Percentiles rank a stretch among this genome's conserved stretches.
Evolutionary conservation across 2,113 vertebrate genomes (phyloP).

Genomic region (Centropus bengalensis): DNA sequence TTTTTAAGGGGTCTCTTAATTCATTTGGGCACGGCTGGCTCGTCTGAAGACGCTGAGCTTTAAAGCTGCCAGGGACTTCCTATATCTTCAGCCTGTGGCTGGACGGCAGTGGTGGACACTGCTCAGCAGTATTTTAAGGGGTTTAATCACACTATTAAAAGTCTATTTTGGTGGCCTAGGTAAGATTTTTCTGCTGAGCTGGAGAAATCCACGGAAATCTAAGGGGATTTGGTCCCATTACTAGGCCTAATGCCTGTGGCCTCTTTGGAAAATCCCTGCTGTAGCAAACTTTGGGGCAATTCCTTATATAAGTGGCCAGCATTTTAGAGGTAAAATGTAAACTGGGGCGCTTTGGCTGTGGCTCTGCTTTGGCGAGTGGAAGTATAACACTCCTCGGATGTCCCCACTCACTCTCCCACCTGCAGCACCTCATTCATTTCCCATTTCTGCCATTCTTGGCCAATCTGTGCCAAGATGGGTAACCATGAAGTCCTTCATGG

Average conservation of each 20-base stretch:
- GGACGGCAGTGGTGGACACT: neutral
- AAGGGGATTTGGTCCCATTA: constrained; percentile 11
- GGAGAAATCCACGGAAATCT: constrained; percentile 37
- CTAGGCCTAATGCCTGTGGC: neutral
- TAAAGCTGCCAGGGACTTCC: neutral
- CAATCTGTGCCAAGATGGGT: accelerated
- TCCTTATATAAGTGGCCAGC: neutral
- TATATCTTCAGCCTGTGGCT: neutral
- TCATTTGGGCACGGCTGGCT: constrained; percentile 1
- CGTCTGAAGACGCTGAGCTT: neutral
- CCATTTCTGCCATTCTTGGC: neutral
- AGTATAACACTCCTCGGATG: neutral
- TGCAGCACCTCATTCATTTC: neutral
- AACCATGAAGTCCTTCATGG: neutral
- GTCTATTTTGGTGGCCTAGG: neutral
- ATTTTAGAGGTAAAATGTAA: neutral
- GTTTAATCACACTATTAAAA: neutral
- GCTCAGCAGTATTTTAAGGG: neutral
- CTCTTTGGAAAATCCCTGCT: neutral
- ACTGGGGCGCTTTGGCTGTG: neutral
- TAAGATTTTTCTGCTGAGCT: constrained; percentile 44
- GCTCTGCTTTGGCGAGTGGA: neutral
- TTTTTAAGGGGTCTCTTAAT: neutral
- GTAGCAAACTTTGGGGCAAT: neutral
- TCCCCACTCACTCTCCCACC: neutral